phyloP scores from a whole-genome alignment of 2,888 invertebrate species.

The Epicampocera succincta region DNA sequence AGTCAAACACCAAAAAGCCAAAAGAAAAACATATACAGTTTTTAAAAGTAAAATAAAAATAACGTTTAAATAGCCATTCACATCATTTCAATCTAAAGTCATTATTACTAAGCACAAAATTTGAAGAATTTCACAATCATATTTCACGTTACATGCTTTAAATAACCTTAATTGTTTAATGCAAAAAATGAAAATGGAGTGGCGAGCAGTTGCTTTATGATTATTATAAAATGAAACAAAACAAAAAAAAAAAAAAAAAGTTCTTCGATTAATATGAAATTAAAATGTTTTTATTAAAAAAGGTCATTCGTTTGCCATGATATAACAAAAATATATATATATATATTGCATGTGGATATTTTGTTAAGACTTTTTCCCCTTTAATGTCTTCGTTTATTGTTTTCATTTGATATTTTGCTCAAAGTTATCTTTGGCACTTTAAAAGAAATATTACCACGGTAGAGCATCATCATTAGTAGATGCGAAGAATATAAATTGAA shows the following conservation, averaged over 20 bases:
- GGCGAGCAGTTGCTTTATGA: not conserved
- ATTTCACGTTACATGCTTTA: slow-evolving; percentile 45
- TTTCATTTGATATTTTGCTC: slow-evolving; percentile 39
- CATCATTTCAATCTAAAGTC: slow-evolving; percentile 67
- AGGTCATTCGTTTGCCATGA: slow-evolving; percentile 63
- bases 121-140: slow-evolving; percentile 65
- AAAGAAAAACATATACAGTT: slow-evolving; percentile 9
- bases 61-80: slow-evolving; percentile 65
- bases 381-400: slow-evolving; percentile 26
- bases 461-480: slow-evolving; percentile 65
- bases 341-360: too few relatives aligned
- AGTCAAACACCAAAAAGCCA: not conserved
- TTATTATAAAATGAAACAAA: too few relatives aligned
- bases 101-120: slow-evolving; percentile 68
- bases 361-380: slow-evolving; percentile 16
- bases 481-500: slow-evolving; percentile 42
- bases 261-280: slow-evolving; percentile 65
- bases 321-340: slow-evolving; percentile 51
- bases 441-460: slow-evolving; percentile 65
- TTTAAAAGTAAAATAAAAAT: slow-evolving; percentile 36
- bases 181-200: slow-evolving; percentile 35
- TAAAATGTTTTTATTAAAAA: slow-evolving; percentile 68
- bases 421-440: slow-evolving; percentile 56
- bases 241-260: not conserved
- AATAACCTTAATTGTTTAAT: slow-evolving; percentile 67